Percentiles rank a stretch among this genome's conserved stretches.
These are phyloP conservation scores for Bacillus rossius DNA, from an alignment of 1,140 invertebrate species.

Conservation along the genomic window DNA sequence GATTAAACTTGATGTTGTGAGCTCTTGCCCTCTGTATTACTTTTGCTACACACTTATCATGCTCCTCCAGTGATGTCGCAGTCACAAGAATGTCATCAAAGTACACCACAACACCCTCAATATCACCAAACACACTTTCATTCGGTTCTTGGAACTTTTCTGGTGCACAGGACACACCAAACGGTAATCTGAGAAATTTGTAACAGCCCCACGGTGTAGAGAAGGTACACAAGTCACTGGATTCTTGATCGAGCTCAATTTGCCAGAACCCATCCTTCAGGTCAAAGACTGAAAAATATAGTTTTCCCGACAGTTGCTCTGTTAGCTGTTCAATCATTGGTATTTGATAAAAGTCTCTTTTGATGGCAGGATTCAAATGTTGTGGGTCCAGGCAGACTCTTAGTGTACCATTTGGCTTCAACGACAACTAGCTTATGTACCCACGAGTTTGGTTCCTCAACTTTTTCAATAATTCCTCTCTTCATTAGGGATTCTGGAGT, in stretches of 20 bases:
- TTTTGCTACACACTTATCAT: slow-evolving; percentile 21
- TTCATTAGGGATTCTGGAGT: neutral
- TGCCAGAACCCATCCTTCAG: slow-evolving; percentile 25
- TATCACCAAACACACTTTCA: too few relatives aligned
- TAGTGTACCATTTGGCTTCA: slow-evolving; percentile 20
- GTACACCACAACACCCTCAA: slow-evolving; percentile 27
- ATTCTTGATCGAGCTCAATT: slow-evolving; percentile 21
- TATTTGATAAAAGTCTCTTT: slow-evolving; percentile 18
- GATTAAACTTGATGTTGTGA: slow-evolving; percentile 38
- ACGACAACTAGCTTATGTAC: slow-evolving; percentile 23
- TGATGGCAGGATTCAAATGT: slow-evolving; percentile 23
- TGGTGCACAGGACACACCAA: slow-evolving; percentile 28
- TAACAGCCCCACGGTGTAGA: slow-evolving; percentile 33
- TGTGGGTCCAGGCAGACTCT: slow-evolving; percentile 28
- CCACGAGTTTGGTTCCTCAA: slow-evolving; percentile 18
- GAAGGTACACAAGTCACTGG: slow-evolving; percentile 26
- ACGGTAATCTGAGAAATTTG: slow-evolving; percentile 33
- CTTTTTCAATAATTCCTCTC: slow-evolving; percentile 20
- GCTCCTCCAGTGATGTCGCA: neutral
- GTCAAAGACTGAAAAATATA: slow-evolving; percentile 24
- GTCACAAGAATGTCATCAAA: slow-evolving; percentile 29
- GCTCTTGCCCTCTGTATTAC: slow-evolving; percentile 31
- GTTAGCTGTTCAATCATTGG: slow-evolving; percentile 19
- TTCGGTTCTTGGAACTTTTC: slow-evolving; percentile 30
- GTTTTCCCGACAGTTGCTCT: slow-evolving; percentile 16